A percentile compares a stretch with the other conserved stretches of the same genome.
Evolutionary conservation across 2,113 vertebrate species (phyloP).

Genomic region (Pan troglodytes): DNA sequence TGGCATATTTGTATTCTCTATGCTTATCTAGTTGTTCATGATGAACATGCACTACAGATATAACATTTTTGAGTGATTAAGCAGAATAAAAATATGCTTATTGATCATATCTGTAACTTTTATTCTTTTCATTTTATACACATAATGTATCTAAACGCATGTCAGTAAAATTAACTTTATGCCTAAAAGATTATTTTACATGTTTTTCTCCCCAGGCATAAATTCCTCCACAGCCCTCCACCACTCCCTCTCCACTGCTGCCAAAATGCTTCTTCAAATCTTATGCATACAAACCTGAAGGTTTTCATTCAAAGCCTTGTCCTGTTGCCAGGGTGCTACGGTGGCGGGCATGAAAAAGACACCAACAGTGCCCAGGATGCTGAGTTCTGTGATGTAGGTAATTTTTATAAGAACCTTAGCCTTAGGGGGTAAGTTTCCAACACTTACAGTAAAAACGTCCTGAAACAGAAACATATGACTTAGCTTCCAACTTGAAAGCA

Average conservation of each 20-base stretch:
- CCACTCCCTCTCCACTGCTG: too few relatives aligned
- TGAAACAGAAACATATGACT: slow-evolving; percentile 69
- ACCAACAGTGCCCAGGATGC: slow-evolving; percentile 73
- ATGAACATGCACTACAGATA: neutral
- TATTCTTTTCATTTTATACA: slow-evolving; percentile 34
- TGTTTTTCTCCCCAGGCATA: neutral
- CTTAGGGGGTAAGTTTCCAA: slow-evolving; percentile 89
- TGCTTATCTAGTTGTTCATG: neutral
- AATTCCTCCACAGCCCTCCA: neutral
- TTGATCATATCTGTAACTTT: neutral
- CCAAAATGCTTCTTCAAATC: slow-evolving; percentile 3
- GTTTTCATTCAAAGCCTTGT: slow-evolving; percentile 88
- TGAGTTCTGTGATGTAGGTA: slow-evolving; percentile 90
- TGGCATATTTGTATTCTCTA: neutral
- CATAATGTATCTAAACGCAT: neutral
- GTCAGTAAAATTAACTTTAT: neutral
- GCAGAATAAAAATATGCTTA: neutral
- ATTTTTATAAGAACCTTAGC: slow-evolving; percentile 92
- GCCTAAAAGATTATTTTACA: neutral
- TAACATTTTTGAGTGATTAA: neutral
- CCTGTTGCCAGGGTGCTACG: slow-evolving; percentile 90
- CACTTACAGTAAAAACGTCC: slow-evolving; percentile 92
- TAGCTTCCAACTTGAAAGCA: neutral
- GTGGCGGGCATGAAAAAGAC: slow-evolving; percentile 88
- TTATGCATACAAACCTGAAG: slow-evolving; percentile 85